Percentiles rank a stretch among this genome's conserved stretches.
Evolutionary conservation across 2,888 invertebrate genomes (phyloP).

Genomic region (Tetragonisca angustula): DNA sequence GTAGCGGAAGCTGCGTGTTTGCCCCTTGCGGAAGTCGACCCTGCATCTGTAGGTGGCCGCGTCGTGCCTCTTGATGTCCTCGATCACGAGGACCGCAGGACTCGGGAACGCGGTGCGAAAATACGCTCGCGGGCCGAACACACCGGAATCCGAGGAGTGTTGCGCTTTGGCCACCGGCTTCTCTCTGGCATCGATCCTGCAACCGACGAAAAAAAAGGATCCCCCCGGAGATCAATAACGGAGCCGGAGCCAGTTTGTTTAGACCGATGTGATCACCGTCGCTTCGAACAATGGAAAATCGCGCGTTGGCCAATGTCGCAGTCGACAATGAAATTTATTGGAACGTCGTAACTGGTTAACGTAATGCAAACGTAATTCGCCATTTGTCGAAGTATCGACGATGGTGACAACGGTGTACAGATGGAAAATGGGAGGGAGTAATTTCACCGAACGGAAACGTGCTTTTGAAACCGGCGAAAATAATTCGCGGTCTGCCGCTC

Average conservation of each 20-base stretch:
- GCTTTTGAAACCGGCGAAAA: too few relatives aligned
- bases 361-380: slow-evolving; percentile 41
- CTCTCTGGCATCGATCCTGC: slow-evolving; percentile 94
- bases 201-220: slow-evolving; percentile 75
- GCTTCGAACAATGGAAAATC: slow-evolving; percentile 18
- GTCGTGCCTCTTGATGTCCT: slow-evolving; percentile 94
- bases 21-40: slow-evolving; percentile 95
- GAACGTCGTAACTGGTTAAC: slow-evolving; percentile 33
- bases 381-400: slow-evolving; percentile 19
- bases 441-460: neutral
- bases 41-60: slow-evolving; percentile 95
- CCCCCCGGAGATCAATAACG: slow-evolving; percentile 4
- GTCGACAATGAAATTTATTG: slow-evolving; percentile 32
- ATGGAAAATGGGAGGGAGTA: neutral
- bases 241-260: neutral
- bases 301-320: neutral
- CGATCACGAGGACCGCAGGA: slow-evolving; percentile 92
- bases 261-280: neutral
- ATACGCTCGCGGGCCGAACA: slow-evolving; percentile 94
- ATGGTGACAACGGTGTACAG: neutral
- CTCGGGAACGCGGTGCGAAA: slow-evolving; percentile 90
- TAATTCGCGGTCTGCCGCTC: too few relatives aligned
- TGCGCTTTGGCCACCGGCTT: slow-evolving; percentile 91
- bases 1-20: slow-evolving; percentile 94
- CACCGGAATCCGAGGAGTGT: slow-evolving; percentile 94